These are phyloP conservation scores for Raja brachyura DNA, from an alignment of 2,113 vertebrate genomes.

Conservation along the genomic window DNA sequence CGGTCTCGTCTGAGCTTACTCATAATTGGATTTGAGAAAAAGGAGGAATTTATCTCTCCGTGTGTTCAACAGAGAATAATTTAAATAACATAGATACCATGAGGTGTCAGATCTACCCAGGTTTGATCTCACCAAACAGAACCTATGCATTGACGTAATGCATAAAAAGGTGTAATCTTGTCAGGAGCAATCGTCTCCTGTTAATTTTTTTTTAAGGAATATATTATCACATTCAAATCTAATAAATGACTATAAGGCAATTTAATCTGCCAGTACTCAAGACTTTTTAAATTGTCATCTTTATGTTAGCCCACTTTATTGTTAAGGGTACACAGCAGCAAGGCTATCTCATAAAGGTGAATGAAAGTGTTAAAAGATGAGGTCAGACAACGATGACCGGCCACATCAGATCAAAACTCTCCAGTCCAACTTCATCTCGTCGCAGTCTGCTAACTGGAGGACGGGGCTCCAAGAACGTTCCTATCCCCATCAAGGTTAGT, in stretches of 20 bases:
- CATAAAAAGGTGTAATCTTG: background rate
- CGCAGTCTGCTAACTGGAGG: no score
- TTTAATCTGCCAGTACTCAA: background rate
- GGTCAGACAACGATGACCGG: background rate
- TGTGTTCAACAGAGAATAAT: background rate
- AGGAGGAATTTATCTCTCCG: background rate
- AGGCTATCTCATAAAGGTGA: background rate
- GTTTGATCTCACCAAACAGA: background rate
- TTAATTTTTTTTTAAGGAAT: no score
- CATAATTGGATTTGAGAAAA: background rate
- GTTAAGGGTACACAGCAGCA: background rate
- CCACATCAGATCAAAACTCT: no score
- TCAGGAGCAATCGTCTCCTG: background rate
- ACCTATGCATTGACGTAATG: background rate
- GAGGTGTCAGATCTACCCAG: background rate
- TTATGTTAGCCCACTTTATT: background rate
- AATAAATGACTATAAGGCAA: background rate
- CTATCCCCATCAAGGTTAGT: no score
- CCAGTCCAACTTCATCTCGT: no score
- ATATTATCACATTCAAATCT: background rate
- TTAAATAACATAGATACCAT: background rate
- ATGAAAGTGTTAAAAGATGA: background rate
- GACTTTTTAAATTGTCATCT: background rate
- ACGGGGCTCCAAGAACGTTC: no score
- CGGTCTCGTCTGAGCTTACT: background rate